Evolutionary conservation across 2,113 vertebrate species (phyloP), one percentile per base, ranked within the genome.

Genomic region (Alethe castanea): DNA sequence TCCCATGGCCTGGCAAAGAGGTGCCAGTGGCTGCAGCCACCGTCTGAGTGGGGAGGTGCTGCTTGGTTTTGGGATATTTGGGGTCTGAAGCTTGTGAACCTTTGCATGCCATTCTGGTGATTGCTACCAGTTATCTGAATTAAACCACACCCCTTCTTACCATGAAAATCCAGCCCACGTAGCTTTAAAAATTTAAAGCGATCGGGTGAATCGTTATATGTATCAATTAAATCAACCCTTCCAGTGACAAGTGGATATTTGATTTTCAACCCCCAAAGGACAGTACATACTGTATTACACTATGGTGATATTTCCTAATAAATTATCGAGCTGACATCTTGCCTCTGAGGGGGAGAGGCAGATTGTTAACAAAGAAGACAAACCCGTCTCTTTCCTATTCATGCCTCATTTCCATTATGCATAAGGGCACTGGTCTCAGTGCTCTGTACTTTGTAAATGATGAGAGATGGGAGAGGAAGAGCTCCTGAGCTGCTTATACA

Each of bases 251-350:
- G 79, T 33, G 70, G 60, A 66, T 93, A 91, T 95, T 94, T 97
- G 85, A 94, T 96, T 96, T 95, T 86, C 90, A 92, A 35, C 31
- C 53, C 88, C 40, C 71, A 69, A 91, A 86, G 69, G 90, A 88
- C 70, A 62, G 35, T 22, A 31, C 29, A 35, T 48, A 48, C 71
- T 35, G 8, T 74, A 42, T 71, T 87, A 23, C 23, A 31, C 31
- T 40, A 17, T 11, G 9, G 57, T 79, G 81, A 83, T 95, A 77
- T 93, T 95, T 77, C 54, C 91, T 65, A 86, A 91, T 88, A 81
- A 94, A 81, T 93, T 96, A 92, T 59, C 89, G 22, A 36, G 47
- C 29, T 57, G 83, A 89, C 61, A 62, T 71, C n/a, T 78, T 88
- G 25, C 66, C 70, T 82, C 35, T 9, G 5, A 74, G 50, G 42